Conservation (phyloP, 2,888 invertebrate species). For the Zeuzera pyrina region DNA sequence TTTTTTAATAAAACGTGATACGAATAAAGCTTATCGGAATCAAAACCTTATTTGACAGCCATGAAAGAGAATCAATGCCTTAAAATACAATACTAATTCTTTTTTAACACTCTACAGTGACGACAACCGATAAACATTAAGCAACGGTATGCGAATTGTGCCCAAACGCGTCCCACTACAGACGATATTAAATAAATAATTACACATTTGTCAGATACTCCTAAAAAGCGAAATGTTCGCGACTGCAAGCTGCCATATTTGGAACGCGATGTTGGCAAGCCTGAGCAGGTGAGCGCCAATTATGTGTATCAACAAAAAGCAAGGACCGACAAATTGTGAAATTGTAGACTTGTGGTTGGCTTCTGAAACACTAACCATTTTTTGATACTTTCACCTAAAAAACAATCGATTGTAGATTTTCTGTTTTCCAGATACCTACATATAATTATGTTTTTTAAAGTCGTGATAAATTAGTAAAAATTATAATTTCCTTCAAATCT, state of each 20-base stretch:
- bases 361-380: not conserved
- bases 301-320: constrained; percentile 59
- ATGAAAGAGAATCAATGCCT: too few relatives aligned
- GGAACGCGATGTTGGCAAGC: constrained; percentile 38
- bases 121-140: constrained; percentile 41
- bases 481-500: too few relatives aligned
- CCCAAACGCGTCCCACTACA: constrained; percentile 47
- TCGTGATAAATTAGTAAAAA: too few relatives aligned
- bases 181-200: constrained; percentile 71
- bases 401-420: not conserved
- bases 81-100: too few relatives aligned
- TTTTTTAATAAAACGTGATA: too few relatives aligned
- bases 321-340: constrained; percentile 67
- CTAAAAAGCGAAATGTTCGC: constrained; percentile 61
- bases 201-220: constrained; percentile 71
- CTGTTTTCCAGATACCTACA: too few relatives aligned
- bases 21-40: too few relatives aligned
- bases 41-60: too few relatives aligned
- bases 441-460: too few relatives aligned
- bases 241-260: constrained; percentile 54
- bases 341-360: constrained; percentile 40
- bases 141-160: constrained; percentile 57
- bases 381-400: not conserved
- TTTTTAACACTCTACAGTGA: too few relatives aligned
- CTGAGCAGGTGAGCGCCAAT: constrained; percentile 64